Percentiles rank a stretch among this genome's conserved stretches.
Conservation (phyloP, 2,797 vertebrate genomes). For the Pangasius krempfi region DNA sequence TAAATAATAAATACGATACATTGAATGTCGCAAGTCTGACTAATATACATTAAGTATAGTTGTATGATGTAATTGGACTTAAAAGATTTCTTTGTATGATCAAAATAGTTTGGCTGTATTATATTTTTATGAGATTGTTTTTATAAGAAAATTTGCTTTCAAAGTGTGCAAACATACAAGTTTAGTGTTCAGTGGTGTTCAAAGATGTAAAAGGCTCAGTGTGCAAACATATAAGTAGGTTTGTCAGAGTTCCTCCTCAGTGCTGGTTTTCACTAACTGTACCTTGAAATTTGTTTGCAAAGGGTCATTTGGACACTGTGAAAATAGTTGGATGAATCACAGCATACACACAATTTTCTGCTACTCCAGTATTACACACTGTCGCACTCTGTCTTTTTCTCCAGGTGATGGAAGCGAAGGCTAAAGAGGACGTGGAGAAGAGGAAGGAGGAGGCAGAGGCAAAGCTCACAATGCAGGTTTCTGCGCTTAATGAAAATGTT, state of each 20-base stretch:
- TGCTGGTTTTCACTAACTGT: not conserved
- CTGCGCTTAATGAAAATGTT: conserved; percentile 93
- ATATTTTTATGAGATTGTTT: not conserved
- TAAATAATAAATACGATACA: not conserved
- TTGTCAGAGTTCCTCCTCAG: not conserved
- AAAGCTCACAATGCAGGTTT: conserved; percentile 86
- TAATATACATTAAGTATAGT: not conserved
- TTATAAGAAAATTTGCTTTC: not conserved
- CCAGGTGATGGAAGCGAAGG: conserved; percentile 85
- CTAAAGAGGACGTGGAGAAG: conserved; percentile 82
- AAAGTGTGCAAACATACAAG: not conserved
- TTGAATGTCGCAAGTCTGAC: not conserved
- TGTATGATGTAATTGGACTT: not conserved
- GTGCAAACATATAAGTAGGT: not conserved
- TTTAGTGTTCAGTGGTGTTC: not conserved
- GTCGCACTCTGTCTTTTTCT: not conserved
- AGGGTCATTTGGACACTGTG: not conserved
- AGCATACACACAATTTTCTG: not conserved
- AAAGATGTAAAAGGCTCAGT: not conserved
- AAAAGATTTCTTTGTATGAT: not conserved
- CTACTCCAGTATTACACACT: not conserved
- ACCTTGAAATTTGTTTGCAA: not conserved
- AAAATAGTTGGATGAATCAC: not conserved
- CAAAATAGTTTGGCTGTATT: not conserved
- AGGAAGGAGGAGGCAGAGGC: conserved; percentile 85